Percentiles rank a stretch among this genome's conserved stretches.
Conservation (phyloP, 1,140 invertebrate genomes). For the Neuroterus valhalla region DNA sequence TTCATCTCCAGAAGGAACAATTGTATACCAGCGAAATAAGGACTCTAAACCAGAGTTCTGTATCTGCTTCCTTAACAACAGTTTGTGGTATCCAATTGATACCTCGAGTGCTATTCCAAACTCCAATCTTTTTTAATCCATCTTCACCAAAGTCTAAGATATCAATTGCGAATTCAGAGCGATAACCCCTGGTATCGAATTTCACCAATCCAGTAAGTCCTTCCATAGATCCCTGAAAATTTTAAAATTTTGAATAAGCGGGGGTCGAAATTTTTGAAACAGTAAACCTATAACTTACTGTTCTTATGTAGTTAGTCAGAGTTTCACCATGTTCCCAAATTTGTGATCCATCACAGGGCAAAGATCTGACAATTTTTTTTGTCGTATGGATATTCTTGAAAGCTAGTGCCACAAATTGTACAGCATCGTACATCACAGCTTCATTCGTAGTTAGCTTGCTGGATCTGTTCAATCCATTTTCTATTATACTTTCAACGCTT, state of each 20-base stretch:
- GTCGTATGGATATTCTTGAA: constrained; percentile 77
- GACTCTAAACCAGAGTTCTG: constrained; percentile 84
- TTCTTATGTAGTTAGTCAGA: constrained; percentile 91
- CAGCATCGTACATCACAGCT: constrained; percentile 86
- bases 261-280: not conserved
- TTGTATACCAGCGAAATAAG: constrained; percentile 85
- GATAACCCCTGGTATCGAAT: constrained; percentile 89
- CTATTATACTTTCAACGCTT: constrained; percentile 75
- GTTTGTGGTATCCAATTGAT: constrained; percentile 72
- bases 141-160: constrained; percentile 83
- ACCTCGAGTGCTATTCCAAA: constrained; percentile 80
- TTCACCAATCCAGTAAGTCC: constrained; percentile 89
- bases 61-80: constrained; percentile 64
- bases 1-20: not conserved
- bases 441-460: constrained; percentile 78
- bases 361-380: constrained; percentile 65
- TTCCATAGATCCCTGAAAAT: constrained; percentile 78
- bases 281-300: constrained; percentile 76
- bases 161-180: constrained; percentile 88
- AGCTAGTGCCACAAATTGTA: constrained; percentile 83
- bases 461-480: constrained; percentile 50
- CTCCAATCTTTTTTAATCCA: constrained; percentile 83
- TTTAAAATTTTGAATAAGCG: too few species aligned
- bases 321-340: constrained; percentile 89
- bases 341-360: constrained; percentile 82